Base-by-base conservation (phyloP, 2,113 vertebrate genomes). In the Trematocara zebra region DNA sequence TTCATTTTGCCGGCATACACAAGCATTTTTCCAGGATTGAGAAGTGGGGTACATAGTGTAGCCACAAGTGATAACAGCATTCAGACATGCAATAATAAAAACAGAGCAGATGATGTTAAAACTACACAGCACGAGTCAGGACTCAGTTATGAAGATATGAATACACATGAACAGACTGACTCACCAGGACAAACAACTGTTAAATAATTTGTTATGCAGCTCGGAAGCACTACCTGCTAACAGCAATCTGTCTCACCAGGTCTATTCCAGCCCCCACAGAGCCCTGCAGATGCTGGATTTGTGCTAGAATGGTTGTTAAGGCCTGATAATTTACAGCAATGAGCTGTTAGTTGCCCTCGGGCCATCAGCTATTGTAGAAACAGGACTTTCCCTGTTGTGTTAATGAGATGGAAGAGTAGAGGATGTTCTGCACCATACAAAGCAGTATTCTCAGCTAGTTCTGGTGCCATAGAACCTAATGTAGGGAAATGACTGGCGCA, bases 121-220 rank as follows among this genome's bases (percentile, higher is more conserved):
- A 83, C 59, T 72, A 74, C 85, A 49, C 81, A 81, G 86, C 85
- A 49, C 8, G 33, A 83, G 79, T 78, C 47, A 2, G 64, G 40
- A 40, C 59, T 88, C 81, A 23, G 80, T 87, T 76, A 57, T 88
- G 74, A 90, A 87, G 35, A 81, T 33, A 90, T 90, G 84, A 92
- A 93, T 91, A 85, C 91, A 90, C 91, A 91, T 82, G 61, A 90
- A 83, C 88, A 87, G 88, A 59, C 72, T 89, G 89, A 88, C 86
- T 91, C 83, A 88, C 89, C 90, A 88, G 81, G 84, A 92, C 59
- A 92, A 94, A 93, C 90, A 90, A 93, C 85, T 88, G 86, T 91
- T 91, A 86, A 92, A 91, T 93, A 83, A 94, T 93, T 94, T 91
- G 84, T 88, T 93, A 86, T 93, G 90, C 89, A 85, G 89, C 89